Base-by-base conservation (phyloP, 2,113 vertebrate genomes). In the Phrynosoma blainvillii region DNA sequence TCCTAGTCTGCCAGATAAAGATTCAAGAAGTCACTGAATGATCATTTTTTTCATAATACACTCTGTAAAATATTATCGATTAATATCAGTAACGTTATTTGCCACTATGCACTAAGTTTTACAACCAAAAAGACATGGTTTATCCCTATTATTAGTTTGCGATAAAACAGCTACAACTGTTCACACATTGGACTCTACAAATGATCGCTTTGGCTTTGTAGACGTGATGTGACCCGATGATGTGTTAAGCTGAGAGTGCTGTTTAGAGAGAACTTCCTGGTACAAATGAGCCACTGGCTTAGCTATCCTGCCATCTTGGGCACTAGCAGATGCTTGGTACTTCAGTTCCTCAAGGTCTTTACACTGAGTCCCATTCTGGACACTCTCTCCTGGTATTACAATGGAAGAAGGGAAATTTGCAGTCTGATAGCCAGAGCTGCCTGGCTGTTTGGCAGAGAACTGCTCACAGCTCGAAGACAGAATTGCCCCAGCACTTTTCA, bases 131-230 rank as follows among this genome's bases (percentile, higher is more conserved):
- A 25, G 4, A 52, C 30, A 21, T 0, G 40, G 21, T 82, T 71
- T 52, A 59, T 40, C 76, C 78, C 65, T 71, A 47, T 66, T 78
- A 85, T 52, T 68, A 86, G 25, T 71, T 74, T 88, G 65, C 88
- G 42, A 82, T 30, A 82, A 90, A 2, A 90, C 16, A 81, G 25
- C 71, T 23, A 0, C 40, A 11, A 70, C 79, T 1, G 78, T 87
- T 98, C 96, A 99, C 56, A 99, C 99, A 20, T 99, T 99, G 0
- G 99, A 99, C 94, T 99, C 99, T 89, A 99, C 98, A 96, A 99
- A 99, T 0, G 99, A 99, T 86, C 98, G 98, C 98, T 99, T 99
- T 98, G 98, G 98, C 97, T 99, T 99, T 79, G 98, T 96, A 1
- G 97, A 92, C 7, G 97, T 90, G 92, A 96, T 91, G 0, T 98